A percentile compares a stretch with the other conserved stretches of the same genome.
phyloP scores from a whole-genome alignment of 2,888 invertebrate species.

The Oxystoma pomonae region DNA sequence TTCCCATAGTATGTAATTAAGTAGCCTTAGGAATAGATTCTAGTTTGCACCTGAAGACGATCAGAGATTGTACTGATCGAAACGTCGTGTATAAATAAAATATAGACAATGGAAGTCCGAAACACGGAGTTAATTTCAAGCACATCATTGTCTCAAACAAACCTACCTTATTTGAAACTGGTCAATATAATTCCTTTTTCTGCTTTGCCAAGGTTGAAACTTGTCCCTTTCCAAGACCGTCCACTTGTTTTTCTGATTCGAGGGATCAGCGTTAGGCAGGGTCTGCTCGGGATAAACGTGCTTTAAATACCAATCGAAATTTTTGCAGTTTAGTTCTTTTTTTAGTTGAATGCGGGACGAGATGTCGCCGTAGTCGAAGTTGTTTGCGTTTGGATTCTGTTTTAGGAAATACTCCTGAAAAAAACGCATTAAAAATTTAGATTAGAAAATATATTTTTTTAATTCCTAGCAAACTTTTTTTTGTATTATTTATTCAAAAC shows the following conservation, averaged over 20 bases:
- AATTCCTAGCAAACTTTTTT: too few relatives aligned
- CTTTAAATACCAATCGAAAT: constrained; percentile 85
- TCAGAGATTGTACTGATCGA: too few relatives aligned
- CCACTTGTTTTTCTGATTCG: constrained; percentile 56
- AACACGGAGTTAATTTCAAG: too few relatives aligned
- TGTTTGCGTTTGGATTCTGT: constrained; percentile 59
- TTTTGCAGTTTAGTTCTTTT: constrained; percentile 69
- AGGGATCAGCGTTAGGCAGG: constrained; percentile 57
- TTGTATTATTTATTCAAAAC: too few relatives aligned
- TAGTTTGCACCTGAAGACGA: too few relatives aligned
- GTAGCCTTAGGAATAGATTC: too few relatives aligned
- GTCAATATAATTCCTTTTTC: constrained; percentile 70
- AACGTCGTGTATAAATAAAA: too few relatives aligned
- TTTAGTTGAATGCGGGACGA: constrained; percentile 68
- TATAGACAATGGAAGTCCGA: too few relatives aligned
- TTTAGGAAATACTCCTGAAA: constrained; percentile 72
- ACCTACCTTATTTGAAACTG: constrained; percentile 59
- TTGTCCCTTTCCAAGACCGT: constrained; percentile 59
- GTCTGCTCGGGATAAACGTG: constrained; percentile 79
- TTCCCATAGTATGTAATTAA: too few relatives aligned
- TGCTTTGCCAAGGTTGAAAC: constrained; percentile 78
- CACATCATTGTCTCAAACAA: too few relatives aligned
- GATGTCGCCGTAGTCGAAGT: constrained; percentile 73
- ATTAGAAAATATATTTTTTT: too few relatives aligned
- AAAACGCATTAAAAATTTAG: too few relatives aligned